Evolutionary conservation across 1,140 invertebrate genomes (phyloP).

Genomic region (Mercenaria mercenaria): DNA sequence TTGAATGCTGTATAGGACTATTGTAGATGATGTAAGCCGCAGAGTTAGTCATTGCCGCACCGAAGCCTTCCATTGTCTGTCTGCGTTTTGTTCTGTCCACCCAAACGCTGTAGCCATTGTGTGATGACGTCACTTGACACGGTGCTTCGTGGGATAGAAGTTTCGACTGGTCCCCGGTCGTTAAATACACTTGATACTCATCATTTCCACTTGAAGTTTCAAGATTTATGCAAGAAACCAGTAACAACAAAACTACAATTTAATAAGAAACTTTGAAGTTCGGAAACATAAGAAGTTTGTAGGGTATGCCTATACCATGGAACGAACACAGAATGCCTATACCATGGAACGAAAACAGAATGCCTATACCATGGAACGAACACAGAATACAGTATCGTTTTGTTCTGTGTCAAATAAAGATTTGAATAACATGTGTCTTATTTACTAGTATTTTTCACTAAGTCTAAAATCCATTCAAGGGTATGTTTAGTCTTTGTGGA

Average conservation of each 20-base stretch:
- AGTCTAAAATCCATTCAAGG: no score
- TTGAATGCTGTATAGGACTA: constrained; percentile 65
- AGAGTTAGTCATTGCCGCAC: constrained; percentile 70
- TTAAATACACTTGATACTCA: constrained; percentile 62
- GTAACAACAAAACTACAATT: neutral
- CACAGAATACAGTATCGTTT: no score
- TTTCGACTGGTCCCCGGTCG: constrained; percentile 63
- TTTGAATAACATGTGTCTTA: no score
- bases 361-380: no score
- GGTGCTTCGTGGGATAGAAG: constrained; percentile 53
- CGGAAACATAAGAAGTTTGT: no score
- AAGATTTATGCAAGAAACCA: neutral
- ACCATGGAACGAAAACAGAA: no score
- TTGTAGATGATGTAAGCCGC: constrained; percentile 73
- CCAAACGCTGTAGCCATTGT: constrained; percentile 31
- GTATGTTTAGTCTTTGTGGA: no score
- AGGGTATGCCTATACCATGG: no score
- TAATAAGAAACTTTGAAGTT: no score
- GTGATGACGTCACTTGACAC: neutral
- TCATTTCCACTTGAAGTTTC: neutral
- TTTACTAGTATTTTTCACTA: no score
- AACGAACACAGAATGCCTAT: no score
- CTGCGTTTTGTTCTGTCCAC: constrained; percentile 62
- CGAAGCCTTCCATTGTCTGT: constrained; percentile 72
- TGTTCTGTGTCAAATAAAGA: no score